phyloP scores from a whole-genome alignment of 53 echinoderm and acorn worm species.

The Crossaster papposus region DNA sequence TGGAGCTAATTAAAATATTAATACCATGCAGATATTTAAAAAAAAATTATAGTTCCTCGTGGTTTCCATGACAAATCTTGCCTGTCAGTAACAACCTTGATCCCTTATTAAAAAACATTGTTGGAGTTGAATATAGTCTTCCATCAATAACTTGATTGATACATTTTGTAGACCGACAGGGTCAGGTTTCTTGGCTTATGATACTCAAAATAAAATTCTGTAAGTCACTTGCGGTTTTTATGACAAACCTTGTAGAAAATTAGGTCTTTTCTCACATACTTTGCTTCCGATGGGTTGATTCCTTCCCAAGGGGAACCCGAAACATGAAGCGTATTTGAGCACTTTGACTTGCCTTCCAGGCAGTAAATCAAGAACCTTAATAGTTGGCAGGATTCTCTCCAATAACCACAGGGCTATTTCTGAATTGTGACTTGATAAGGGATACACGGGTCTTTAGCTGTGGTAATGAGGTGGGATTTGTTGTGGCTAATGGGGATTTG shows the following conservation, averaged over 20 bases:
- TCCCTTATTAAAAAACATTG: background rate
- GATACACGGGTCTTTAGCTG: background rate
- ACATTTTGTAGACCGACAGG: background rate
- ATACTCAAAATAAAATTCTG: background rate
- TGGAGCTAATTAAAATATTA: background rate
- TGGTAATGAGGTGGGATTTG: background rate
- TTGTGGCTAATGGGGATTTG: background rate
- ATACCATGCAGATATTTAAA: background rate
- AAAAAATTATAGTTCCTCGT: background rate
- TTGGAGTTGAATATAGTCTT: background rate
- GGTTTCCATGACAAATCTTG: background rate
- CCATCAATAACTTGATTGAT: slow-evolving; percentile 22
- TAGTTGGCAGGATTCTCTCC: background rate
- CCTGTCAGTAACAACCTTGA: background rate
- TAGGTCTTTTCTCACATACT: background rate
- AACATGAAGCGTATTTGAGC: background rate
- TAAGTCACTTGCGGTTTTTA: background rate
- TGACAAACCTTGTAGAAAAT: background rate
- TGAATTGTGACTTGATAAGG: background rate
- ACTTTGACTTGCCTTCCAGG: background rate
- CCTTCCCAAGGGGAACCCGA: background rate
- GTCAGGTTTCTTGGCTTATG: background rate
- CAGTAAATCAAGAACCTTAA: slow-evolving; percentile 5
- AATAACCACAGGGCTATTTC: background rate
- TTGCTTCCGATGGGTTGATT: no score